A percentile compares a stretch with the other conserved stretches of the same genome.
phyloP scores from a whole-genome alignment of 2,888 invertebrate genomes.

The Cheilosia grossa region DNA sequence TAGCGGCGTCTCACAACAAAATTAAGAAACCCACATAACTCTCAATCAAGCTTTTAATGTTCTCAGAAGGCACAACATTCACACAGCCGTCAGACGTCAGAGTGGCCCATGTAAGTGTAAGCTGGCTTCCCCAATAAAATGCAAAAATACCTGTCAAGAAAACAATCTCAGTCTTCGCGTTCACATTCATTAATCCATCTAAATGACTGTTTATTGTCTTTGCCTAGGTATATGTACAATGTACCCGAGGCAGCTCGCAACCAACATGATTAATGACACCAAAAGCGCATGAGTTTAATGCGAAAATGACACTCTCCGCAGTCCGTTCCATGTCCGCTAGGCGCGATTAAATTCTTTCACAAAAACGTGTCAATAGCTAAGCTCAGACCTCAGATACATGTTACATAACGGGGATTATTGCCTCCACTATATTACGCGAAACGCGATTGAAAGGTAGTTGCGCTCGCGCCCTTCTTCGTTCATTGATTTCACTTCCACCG shows the following conservation, averaged over 20 bases:
- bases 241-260: neutral
- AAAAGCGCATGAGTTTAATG: conserved; percentile 27
- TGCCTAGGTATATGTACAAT: neutral
- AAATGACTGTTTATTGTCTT: conserved; percentile 42
- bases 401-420: conserved; percentile 60
- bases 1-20: conserved; percentile 17
- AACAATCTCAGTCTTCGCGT: neutral
- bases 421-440: conserved; percentile 57
- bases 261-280: conserved; percentile 54
- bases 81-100: neutral
- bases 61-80: conserved; percentile 23
- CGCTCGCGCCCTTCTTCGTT: conserved; percentile 46
- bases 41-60: conserved; percentile 61
- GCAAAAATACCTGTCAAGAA: conserved; percentile 10
- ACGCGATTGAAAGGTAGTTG: conserved; percentile 4
- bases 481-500: conserved; percentile 30
- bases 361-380: conserved; percentile 60
- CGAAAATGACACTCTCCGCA: conserved; percentile 39
- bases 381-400: conserved; percentile 30
- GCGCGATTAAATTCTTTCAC: conserved; percentile 44
- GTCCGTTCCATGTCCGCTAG: conserved; percentile 20
- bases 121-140: neutral
- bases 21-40: neutral
- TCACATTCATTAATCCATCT: conserved; percentile 50
- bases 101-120: neutral